phyloP scores from a whole-genome alignment of 2,888 invertebrate genomes.

The Abscondita cerata region DNA sequence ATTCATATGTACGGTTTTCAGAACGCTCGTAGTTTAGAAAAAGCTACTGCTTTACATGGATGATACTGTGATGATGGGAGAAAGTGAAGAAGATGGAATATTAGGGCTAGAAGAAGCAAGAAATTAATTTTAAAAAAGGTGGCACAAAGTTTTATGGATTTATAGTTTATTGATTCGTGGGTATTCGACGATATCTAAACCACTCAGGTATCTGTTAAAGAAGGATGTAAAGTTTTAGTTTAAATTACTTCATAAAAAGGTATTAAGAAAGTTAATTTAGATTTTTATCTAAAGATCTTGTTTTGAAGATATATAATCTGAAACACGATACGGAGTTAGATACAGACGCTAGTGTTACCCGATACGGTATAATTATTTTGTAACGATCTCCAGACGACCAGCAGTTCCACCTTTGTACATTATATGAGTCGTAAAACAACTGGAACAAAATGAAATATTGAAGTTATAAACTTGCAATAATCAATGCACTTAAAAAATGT shows the following conservation, averaged over 20 bases:
- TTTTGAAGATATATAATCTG: conserved; percentile 19
- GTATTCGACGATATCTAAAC: background rate
- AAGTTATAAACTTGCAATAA: conserved; percentile 49
- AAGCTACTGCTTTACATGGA: background rate
- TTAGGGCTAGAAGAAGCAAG: background rate
- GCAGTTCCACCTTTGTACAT: conserved; percentile 40
- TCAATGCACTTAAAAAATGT: conserved; percentile 49
- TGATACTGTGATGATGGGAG: background rate
- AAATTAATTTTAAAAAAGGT: background rate
- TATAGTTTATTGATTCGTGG: background rate
- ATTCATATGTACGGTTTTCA: background rate
- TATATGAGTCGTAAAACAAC: conserved; percentile 47
- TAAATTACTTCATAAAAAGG: conserved; percentile 19
- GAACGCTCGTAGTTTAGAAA: no score
- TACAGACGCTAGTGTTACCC: conserved; percentile 43
- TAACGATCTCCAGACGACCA: background rate
- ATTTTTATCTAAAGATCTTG: conserved; percentile 30
- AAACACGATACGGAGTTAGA: conserved; percentile 37
- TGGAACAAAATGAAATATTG: conserved; percentile 43
- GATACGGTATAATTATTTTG: conserved; percentile 42
- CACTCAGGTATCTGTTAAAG: background rate
- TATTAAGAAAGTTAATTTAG: conserved; percentile 35
- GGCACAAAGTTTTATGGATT: background rate
- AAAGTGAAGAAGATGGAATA: background rate
- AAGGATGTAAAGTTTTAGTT: background rate